These are phyloP conservation scores for Cossypha dichroa DNA, from an alignment of 2,797 vertebrate species.

Conservation along the genomic window DNA sequence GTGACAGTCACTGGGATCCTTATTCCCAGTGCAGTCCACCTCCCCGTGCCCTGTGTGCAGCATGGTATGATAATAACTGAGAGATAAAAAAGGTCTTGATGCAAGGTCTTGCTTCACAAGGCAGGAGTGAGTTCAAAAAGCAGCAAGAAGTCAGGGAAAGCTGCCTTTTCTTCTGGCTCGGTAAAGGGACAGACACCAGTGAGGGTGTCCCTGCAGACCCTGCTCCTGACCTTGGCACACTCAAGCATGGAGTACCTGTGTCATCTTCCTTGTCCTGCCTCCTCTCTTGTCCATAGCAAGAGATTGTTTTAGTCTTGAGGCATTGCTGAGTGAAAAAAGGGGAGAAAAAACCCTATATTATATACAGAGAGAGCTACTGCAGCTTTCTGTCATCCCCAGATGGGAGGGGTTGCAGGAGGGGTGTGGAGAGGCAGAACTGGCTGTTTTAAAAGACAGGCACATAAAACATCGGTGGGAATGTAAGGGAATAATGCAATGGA, in stretches of 20 bases:
- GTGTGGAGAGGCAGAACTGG: not conserved
- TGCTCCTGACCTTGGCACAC: not conserved
- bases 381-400: not conserved
- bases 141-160: not conserved
- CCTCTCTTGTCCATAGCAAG: not conserved
- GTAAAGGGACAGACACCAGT: not conserved
- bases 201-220: not conserved
- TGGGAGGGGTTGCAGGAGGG: not conserved
- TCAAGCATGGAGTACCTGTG: not conserved
- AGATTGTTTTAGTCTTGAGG: not conserved
- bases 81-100: not conserved
- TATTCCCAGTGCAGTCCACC: not conserved
- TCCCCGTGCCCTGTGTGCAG: accelerated
- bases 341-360: accelerated
- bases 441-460: not conserved
- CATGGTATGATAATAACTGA: not conserved
- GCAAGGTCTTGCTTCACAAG: not conserved
- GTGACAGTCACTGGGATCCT: not conserved
- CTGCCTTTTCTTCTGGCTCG: not conserved
- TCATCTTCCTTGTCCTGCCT: not conserved
- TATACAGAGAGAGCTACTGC: not conserved
- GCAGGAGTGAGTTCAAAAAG: not conserved
- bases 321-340: not conserved
- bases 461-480: not conserved
- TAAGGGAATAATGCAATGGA: not conserved